Conservation (phyloP, 2,113 vertebrate species). For the Gorsachius goisagi region DNA sequence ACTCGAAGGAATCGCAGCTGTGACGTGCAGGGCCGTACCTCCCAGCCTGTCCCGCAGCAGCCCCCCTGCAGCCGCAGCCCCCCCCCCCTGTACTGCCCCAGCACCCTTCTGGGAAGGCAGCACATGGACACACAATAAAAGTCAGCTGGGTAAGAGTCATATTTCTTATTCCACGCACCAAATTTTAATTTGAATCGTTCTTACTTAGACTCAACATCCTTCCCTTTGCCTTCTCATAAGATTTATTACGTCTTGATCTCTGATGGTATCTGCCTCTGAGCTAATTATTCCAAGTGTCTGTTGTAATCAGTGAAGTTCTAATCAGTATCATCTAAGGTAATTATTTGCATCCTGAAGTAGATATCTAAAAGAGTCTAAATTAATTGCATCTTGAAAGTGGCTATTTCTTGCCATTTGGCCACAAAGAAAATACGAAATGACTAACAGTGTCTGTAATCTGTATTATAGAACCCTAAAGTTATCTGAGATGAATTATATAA, state of each 20-base stretch:
- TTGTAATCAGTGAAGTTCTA: slow-evolving; percentile 37
- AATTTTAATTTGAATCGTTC: neutral
- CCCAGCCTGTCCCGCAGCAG: neutral
- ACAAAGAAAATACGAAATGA: neutral
- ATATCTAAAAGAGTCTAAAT: neutral
- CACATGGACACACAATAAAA: rapidly evolving
- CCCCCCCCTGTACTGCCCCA: neutral
- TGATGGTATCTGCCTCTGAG: neutral
- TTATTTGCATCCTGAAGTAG: slow-evolving; percentile 30
- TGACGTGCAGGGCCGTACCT: rapidly evolving
- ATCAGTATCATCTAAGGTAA: slow-evolving; percentile 22
- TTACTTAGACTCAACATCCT: neutral
- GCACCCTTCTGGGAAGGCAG: neutral
- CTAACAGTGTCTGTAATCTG: neutral
- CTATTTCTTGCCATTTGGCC: neutral
- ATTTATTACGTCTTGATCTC: neutral
- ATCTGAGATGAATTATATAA: neutral
- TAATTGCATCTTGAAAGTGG: neutral
- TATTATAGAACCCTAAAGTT: neutral
- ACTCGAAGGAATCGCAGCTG: rapidly evolving
- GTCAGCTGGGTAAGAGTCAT: rapidly evolving
- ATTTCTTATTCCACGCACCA: neutral
- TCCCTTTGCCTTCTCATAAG: neutral
- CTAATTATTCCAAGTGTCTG: slow-evolving; percentile 36
- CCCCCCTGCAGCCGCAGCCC: neutral